phyloP scores from a whole-genome alignment of 2,113 vertebrate species.

The Erythrocebus patas region DNA sequence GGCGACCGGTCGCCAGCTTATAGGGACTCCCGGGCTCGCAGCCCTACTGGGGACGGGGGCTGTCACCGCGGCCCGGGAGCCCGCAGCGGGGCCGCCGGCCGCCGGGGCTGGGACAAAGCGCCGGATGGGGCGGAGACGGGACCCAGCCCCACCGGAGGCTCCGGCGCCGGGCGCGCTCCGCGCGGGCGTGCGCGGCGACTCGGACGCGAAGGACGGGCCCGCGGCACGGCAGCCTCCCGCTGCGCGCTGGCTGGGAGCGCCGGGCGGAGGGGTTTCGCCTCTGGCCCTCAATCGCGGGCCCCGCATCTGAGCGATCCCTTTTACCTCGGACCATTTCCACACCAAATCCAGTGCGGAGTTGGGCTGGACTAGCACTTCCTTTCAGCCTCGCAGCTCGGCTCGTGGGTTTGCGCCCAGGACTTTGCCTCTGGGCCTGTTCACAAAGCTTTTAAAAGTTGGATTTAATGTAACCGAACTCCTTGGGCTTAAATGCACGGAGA shows the following conservation, averaged over 20 bases:
- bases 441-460: slow-evolving; percentile 36
- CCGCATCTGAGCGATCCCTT: background rate
- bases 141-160: background rate
- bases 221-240: background rate
- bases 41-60: background rate
- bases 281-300: background rate
- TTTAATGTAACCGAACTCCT: background rate
- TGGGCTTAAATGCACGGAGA: background rate
- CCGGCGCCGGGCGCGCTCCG: background rate
- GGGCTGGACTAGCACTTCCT: slow-evolving; percentile 31
- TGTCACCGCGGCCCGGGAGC: background rate
- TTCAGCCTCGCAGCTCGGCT: background rate
- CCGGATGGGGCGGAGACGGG: slow-evolving; percentile 55
- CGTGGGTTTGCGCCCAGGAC: background rate
- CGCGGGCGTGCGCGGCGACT: background rate
- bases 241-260: background rate
- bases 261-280: background rate
- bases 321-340: background rate
- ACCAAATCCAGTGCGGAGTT: background rate
- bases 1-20: background rate
- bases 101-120: slow-evolving; percentile 70
- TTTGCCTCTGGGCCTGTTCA: slow-evolving; percentile 67
- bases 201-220: background rate
- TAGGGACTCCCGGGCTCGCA: background rate
- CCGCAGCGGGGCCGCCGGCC: background rate